A percentile compares a stretch with the other conserved stretches of the same genome.
Conservation (phyloP, 2,797 vertebrate genomes). For the Australoheros facetus region DNA sequence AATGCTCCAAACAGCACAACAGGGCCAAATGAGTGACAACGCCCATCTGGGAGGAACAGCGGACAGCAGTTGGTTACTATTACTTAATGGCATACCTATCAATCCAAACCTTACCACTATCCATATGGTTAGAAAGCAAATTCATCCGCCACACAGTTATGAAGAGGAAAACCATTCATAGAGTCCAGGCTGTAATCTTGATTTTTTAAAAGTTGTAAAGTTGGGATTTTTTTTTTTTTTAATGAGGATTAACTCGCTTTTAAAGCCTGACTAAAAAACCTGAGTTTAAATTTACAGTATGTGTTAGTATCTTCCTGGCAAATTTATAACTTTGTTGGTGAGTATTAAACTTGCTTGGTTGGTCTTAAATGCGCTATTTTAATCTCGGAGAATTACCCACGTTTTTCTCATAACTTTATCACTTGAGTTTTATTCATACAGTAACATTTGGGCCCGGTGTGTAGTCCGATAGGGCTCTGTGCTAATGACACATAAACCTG, state of each 20-base stretch:
- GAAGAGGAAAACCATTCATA: background rate
- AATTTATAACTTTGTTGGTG: background rate
- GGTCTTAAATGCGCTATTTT: background rate
- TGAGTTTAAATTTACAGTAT: background rate
- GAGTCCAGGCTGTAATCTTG: background rate
- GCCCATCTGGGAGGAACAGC: background rate
- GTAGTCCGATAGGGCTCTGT: too few species aligned
- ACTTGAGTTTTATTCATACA: background rate
- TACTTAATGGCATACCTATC: too few species aligned
- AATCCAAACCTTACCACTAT: too few species aligned
- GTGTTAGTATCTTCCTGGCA: background rate
- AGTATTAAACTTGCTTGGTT: background rate
- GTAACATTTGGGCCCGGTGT: too few species aligned
- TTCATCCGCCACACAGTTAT: background rate
- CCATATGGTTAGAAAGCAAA: too few species aligned
- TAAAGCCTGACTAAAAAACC: background rate
- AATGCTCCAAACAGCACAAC: background rate
- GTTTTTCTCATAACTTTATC: too few species aligned
- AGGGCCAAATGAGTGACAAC: background rate
- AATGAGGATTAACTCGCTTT: too few species aligned
- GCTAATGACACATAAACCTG: too few species aligned
- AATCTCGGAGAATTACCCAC: background rate
- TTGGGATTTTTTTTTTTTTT: background rate
- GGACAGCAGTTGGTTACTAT: background rate
- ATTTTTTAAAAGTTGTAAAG: background rate